Evolutionary conservation across 2,113 vertebrate genomes (phyloP).

Genomic region (Neopipo cinnamomea): DNA sequence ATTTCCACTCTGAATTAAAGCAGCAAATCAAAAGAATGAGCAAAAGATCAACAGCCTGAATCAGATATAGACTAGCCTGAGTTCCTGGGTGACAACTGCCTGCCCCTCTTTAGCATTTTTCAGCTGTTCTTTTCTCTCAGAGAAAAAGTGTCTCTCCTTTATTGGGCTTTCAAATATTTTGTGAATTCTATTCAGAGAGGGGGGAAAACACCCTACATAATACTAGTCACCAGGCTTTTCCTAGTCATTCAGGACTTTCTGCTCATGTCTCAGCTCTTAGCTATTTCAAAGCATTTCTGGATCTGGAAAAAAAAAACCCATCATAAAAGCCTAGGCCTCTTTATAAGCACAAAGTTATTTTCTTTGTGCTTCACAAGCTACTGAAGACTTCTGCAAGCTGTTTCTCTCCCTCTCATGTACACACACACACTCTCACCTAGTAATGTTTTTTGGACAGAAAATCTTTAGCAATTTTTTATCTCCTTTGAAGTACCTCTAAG

Average conservation of each 20-base stretch:
- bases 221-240: background rate
- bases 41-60: constrained; percentile 25
- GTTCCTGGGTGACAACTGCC: constrained; percentile 22
- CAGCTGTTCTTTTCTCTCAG: constrained; percentile 6
- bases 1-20: constrained; percentile 1
- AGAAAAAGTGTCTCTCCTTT: constrained; percentile 36
- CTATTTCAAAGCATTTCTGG: constrained; percentile 39
- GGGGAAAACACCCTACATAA: background rate
- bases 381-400: background rate
- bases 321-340: background rate
- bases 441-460: background rate
- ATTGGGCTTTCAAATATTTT: constrained; percentile 28
- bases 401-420: background rate
- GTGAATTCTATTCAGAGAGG: background rate
- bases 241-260: background rate
- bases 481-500: background rate
- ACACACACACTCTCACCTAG: background rate
- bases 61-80: background rate
- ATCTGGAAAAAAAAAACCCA: background rate
- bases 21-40: constrained; percentile 23
- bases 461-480: background rate
- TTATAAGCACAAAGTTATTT: constrained; percentile 5
- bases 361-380: constrained; percentile 21
- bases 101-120: constrained; percentile 33
- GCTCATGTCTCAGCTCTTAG: background rate